Evolutionary conservation across 2,797 vertebrate genomes (phyloP), one percentile per base, ranked within the genome.

Genomic region (Taeniopygia guttata): DNA sequence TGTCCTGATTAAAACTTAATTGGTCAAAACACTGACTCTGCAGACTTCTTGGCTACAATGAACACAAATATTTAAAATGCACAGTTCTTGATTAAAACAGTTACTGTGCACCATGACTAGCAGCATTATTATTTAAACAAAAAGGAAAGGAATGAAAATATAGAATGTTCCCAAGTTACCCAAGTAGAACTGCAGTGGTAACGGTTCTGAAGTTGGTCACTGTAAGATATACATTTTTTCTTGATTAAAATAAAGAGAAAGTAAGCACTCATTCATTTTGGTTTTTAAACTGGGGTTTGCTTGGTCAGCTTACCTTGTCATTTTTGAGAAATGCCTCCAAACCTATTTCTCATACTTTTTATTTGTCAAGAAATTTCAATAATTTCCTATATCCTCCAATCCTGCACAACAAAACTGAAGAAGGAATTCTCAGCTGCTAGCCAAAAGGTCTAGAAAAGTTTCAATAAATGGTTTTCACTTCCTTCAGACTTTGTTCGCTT

Each of bases 1-100:
- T 94, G 81, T 95, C 90, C 90, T 94, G 94, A 97, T 97, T 97
- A 96, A 96, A 95, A 84, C 84, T 94, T 96, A 96, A 97, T 96
- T 96, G 89, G 73, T 78, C 73, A 86, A 95, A 96, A 94, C 88
- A 94, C 78, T 84, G 93, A 70, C 78, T 89, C 68, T 5, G 10
- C 94, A 97, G 96, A 95, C 95, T 95, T 92, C 82, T 84, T 95
- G 97, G 88, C 96, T 96, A 83, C 90, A 90, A 84, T 18, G 84
- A 96, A 89, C 80, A 92, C 96, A 97, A 97, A 96, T 96, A 95
- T 96, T 97, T 97, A 93, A 95, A 96, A 95, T 82, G 88, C 52
- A 58, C 18, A 49, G 73, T 36, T 95, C 91, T 95, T 96, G 91
- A 94, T 93, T 95, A 90, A 95, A 95, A 91, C 72, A 70, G 60